Evolutionary conservation across 1,140 invertebrate species (phyloP).

Genomic region (Megalonaias nervosa): DNA sequence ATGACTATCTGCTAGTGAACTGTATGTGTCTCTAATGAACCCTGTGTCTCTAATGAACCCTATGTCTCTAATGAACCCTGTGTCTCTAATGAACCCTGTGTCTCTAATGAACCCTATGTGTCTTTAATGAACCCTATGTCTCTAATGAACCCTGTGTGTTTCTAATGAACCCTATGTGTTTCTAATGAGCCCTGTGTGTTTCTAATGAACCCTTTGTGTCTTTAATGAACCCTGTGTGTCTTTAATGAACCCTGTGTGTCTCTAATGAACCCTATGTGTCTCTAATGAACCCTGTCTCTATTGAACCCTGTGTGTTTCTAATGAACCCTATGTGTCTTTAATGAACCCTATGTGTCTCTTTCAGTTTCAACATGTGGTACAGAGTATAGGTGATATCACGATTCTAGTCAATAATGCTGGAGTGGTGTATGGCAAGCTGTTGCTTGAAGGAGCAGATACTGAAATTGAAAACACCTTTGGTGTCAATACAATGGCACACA

Average conservation of each 20-base stretch:
- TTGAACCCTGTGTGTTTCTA: neutral
- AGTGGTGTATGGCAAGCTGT: conserved; percentile 84
- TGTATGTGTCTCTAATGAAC: neutral
- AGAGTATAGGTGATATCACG: conserved; percentile 83
- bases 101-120: neutral
- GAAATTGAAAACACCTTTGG: conserved; percentile 76
- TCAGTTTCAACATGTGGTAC: conserved; percentile 72
- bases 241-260: neutral
- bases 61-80: neutral
- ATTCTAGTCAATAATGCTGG: conserved; percentile 96
- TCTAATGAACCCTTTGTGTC: neutral
- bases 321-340: neutral
- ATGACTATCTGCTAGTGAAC: neutral
- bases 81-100: neutral
- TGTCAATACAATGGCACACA: conserved; percentile 78
- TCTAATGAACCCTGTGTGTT: no score
- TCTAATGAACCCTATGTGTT: neutral
- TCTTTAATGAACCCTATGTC: no score
- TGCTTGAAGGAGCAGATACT: conserved; percentile 87
- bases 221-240: neutral
- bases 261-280: neutral
- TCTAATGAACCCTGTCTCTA: neutral
- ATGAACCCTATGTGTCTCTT: neutral
- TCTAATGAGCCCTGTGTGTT: neutral
- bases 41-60: neutral